These are phyloP conservation scores for Carlito syrichta DNA, from an alignment of 2,113 vertebrate species.

Conservation along the genomic window DNA sequence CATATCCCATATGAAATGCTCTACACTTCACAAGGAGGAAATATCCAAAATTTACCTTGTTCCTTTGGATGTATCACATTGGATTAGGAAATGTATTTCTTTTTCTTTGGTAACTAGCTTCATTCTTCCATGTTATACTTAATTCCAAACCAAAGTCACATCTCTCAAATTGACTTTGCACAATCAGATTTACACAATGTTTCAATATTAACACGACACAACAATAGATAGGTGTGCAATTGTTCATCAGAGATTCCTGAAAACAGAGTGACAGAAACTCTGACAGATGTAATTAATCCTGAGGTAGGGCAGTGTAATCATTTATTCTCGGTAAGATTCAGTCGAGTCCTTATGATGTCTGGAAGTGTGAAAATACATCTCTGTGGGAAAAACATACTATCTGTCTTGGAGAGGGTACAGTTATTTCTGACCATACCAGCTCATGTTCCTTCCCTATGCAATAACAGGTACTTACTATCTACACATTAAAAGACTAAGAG, in stretches of 20 bases:
- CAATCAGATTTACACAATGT: background rate
- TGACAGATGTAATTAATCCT: constrained; percentile 27
- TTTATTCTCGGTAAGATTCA: constrained; percentile 35
- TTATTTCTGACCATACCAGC: background rate
- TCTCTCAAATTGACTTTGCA: constrained; percentile 50
- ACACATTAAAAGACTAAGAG: constrained; percentile 20
- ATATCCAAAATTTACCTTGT: constrained; percentile 19
- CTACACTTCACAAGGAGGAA: background rate
- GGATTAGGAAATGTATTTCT: background rate
- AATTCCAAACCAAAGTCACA: background rate
- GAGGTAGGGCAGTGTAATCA: background rate
- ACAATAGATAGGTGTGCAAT: background rate
- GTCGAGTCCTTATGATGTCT: constrained; percentile 16
- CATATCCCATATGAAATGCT: background rate
- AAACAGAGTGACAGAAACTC: constrained; percentile 34
- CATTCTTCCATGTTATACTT: background rate
- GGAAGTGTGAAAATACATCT: constrained; percentile 39
- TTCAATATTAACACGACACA: constrained; percentile 39
- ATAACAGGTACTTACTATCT: constrained; percentile 9
- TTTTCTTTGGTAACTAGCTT: constrained; percentile 29
- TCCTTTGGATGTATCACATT: background rate
- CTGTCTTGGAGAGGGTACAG: constrained; percentile 13
- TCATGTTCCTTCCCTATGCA: background rate
- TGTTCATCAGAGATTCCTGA: constrained; percentile 49
- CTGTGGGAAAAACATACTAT: background rate